Conservation (phyloP, 2,113 vertebrate genomes). For the Felis catus region DNA sequence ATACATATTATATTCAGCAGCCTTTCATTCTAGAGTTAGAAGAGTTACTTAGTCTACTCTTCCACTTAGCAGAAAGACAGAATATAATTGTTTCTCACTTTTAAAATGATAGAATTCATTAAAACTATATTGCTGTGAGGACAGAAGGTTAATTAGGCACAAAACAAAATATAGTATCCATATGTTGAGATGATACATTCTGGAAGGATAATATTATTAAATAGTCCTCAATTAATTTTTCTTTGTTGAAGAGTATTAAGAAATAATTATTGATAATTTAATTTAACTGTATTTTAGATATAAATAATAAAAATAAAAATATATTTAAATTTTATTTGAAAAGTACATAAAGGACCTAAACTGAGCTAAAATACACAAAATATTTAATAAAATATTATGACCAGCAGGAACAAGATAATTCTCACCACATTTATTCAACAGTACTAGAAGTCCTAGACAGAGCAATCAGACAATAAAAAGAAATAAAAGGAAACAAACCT, state of each 20-base stretch:
- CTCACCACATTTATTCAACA: not conserved
- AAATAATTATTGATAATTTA: not conserved
- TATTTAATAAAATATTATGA: not conserved
- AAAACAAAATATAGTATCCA: not conserved
- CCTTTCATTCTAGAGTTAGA: not conserved
- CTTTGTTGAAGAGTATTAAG: conserved; percentile 33
- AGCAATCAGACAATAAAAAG: not conserved
- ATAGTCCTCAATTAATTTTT: conserved; percentile 16
- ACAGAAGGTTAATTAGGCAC: not conserved
- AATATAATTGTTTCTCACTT: not conserved
- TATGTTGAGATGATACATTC: not conserved
- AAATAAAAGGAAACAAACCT: not conserved
- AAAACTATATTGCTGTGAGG: not conserved
- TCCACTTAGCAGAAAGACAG: not conserved
- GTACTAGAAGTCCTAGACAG: not conserved
- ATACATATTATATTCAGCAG: not conserved
- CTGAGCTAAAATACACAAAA: not conserved
- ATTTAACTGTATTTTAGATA: conserved; percentile 14
- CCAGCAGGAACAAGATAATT: not conserved
- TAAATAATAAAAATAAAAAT: not conserved
- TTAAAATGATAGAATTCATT: conserved; percentile 30
- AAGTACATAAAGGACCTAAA: not conserved
- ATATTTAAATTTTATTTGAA: conserved; percentile 10
- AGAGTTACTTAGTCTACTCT: not conserved
- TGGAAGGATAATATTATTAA: not conserved